Evolutionary conservation across 2,888 invertebrate species (phyloP).

Genomic region (Polyploca ridens): DNA sequence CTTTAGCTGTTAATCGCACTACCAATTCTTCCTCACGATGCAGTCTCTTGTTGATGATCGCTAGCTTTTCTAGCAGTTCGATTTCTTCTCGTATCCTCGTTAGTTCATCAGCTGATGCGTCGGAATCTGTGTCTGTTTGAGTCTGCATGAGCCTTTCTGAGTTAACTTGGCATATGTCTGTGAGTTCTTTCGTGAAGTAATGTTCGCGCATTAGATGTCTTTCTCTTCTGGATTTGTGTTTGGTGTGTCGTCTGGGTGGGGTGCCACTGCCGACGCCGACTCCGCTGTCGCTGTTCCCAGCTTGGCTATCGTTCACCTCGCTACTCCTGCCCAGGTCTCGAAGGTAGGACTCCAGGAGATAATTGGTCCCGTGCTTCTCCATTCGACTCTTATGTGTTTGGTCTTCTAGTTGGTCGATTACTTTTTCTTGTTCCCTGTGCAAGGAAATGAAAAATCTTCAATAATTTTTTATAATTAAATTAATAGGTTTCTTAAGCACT

Average conservation of each 20-base stretch:
- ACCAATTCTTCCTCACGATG: constrained; percentile 90
- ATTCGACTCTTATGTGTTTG: constrained; percentile 90
- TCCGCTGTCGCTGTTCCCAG: constrained; percentile 89
- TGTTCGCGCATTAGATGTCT: constrained; percentile 82
- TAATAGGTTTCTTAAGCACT: too few species aligned
- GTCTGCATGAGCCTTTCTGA: constrained; percentile 75
- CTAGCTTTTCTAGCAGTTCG: constrained; percentile 89
- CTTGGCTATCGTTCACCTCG: constrained; percentile 82
- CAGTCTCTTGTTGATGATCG: constrained; percentile 89
- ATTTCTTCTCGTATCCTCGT: constrained; percentile 87
- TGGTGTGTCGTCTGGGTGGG: constrained; percentile 79
- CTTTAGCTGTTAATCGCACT: constrained; percentile 87
- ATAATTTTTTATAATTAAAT: too few species aligned
- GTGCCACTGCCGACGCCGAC: constrained; percentile 88
- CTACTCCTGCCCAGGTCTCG: constrained; percentile 73
- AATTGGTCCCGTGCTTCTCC: constrained; percentile 91
- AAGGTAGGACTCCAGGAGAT: constrained; percentile 91
- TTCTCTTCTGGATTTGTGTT: constrained; percentile 82
- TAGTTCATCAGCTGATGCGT: constrained; percentile 78
- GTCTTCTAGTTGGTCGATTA: constrained; percentile 91
- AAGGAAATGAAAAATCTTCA: too few species aligned
- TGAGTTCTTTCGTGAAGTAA: constrained; percentile 82
- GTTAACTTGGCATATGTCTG: constrained; percentile 81
- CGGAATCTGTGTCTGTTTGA: constrained; percentile 78
- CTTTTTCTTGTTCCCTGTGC: constrained; percentile 88